Percentiles rank a stretch among this genome's conserved stretches.
Conservation (phyloP, 2,888 invertebrate genomes). For the Nephrotoma appendiculata region DNA sequence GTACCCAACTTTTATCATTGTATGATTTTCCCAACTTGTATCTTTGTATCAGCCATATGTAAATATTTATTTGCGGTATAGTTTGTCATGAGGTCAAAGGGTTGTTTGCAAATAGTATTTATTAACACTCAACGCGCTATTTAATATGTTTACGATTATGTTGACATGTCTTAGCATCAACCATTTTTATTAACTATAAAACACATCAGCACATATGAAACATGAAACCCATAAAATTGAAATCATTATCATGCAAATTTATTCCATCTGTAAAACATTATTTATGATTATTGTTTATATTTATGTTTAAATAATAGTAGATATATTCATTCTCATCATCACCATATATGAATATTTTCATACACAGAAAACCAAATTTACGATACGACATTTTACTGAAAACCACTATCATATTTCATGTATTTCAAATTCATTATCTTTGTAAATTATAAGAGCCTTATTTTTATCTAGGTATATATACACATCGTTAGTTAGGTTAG, state of each 20-base stretch:
- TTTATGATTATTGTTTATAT: not conserved
- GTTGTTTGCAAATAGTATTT: not conserved
- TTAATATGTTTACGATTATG: not conserved
- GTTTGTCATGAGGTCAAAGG: not conserved
- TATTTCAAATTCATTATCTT: not conserved
- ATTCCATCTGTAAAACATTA: not conserved
- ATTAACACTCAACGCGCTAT: not conserved
- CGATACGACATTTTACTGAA: not conserved
- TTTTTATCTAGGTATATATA: not conserved
- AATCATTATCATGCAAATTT: not conserved
- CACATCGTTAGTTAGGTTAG: not conserved
- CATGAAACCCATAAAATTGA: not conserved
- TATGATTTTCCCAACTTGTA: too few species aligned
- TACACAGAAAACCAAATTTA: not conserved
- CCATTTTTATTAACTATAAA: not conserved
- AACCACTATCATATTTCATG: not conserved
- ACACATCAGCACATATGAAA: not conserved
- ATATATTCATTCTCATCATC: not conserved
- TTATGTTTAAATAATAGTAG: not conserved
- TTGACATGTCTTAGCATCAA: not conserved
- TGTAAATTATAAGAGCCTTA: not conserved
- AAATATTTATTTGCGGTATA: too few species aligned
- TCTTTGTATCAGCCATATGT: too few species aligned
- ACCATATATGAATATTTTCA: not conserved
- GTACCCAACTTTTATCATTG: too few species aligned